phyloP scores from a whole-genome alignment of 2,113 vertebrate species.

The Anarhynchus alexandrinus region DNA sequence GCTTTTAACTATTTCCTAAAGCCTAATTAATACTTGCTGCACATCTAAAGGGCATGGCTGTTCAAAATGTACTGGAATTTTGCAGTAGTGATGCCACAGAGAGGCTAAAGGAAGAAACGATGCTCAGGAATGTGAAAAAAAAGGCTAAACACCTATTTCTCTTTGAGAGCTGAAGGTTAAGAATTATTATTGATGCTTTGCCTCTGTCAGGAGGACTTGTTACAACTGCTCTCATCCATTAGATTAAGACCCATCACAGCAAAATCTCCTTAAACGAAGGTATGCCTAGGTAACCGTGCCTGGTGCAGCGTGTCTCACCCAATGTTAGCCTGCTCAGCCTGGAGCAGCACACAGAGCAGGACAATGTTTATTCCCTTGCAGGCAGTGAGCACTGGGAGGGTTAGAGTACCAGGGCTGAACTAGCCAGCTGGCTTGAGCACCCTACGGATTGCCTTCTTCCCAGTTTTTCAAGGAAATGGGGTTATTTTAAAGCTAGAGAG shows the following conservation, averaged over 20 bases:
- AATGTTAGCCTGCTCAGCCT: not conserved
- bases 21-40: not conserved
- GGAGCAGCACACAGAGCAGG: not conserved
- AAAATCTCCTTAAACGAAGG: slow-evolving; percentile 2
- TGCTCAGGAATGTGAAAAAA: not conserved
- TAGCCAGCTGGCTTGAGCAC: not conserved
- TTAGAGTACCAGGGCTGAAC: not conserved
- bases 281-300: not conserved
- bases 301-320: rapidly evolving
- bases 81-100: not conserved
- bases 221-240: not conserved
- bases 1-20: not conserved
- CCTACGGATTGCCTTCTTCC: not conserved
- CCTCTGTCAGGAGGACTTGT: not conserved
- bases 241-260: not conserved
- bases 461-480: not conserved
- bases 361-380: not conserved
- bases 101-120: not conserved
- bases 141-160: not conserved
- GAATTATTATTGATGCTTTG: not conserved
- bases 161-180: not conserved
- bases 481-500: not conserved
- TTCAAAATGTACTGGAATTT: not conserved
- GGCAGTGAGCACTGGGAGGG: not conserved
- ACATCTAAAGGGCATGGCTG: not conserved